A percentile compares a stretch with the other conserved stretches of the same genome.
These are phyloP conservation scores for Aphaenogaster rudis DNA, from an alignment of 1,140 invertebrate species.

Conservation along the genomic window DNA sequence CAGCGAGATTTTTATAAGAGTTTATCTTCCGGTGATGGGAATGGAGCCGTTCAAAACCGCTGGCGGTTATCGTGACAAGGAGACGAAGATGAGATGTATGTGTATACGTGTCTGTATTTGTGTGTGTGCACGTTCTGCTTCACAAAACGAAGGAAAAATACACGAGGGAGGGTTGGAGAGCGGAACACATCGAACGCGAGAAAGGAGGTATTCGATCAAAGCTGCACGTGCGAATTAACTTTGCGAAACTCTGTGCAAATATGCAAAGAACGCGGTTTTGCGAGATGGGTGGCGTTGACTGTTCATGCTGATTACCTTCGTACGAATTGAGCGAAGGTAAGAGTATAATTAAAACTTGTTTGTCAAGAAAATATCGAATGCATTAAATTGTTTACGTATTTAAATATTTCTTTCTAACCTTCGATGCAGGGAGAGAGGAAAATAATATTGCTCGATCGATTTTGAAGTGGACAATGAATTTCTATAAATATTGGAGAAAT, in stretches of 20 bases:
- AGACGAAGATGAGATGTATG: slow-evolving; percentile 16
- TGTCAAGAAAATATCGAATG: neutral
- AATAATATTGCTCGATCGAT: neutral
- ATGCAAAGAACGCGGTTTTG: slow-evolving; percentile 12
- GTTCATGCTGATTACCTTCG: neutral
- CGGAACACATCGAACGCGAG: slow-evolving; percentile 7
- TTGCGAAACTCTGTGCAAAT: slow-evolving; percentile 19
- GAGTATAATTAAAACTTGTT: neutral
- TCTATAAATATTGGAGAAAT: neutral
- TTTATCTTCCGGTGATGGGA: slow-evolving; percentile 83
- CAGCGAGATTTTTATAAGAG: slow-evolving; percentile 84
- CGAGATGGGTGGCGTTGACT: neutral
- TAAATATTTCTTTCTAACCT: neutral
- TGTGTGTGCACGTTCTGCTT: slow-evolving; percentile 18
- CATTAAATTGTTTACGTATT: neutral
- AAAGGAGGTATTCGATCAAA: slow-evolving; percentile 26
- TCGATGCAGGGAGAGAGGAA: neutral
- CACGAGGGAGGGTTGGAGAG: slow-evolving; percentile 35
- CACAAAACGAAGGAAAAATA: slow-evolving; percentile 23
- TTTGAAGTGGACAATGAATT: neutral
- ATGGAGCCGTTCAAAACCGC: slow-evolving; percentile 79
- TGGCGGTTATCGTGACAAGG: slow-evolving; percentile 73
- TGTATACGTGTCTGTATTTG: neutral
- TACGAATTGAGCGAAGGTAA: neutral
- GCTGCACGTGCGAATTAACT: slow-evolving; percentile 40